A percentile compares a stretch with the other conserved stretches of the same genome.
These are phyloP conservation scores for Gyrodactylus salaris DNA, from an alignment of 1,140 invertebrate genomes.

Conservation along the genomic window DNA sequence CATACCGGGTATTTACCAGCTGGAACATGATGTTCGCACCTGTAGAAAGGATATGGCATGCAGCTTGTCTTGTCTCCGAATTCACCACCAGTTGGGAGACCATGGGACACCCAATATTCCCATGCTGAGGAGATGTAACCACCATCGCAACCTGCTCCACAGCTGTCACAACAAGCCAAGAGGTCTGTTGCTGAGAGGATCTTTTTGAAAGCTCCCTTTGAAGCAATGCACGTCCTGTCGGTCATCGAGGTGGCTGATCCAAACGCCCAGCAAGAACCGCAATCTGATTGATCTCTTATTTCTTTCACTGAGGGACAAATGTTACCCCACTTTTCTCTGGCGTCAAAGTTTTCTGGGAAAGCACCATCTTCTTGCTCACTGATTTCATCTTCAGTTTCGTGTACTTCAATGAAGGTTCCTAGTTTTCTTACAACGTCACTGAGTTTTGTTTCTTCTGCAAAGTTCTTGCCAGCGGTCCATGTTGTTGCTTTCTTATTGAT, in stretches of 20 bases:
- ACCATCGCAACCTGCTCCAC: constrained; percentile 24
- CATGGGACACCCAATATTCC: constrained; percentile 30
- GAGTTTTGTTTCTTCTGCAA: not conserved
- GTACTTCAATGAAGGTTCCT: not conserved
- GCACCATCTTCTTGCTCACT: not conserved
- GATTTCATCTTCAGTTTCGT: not conserved
- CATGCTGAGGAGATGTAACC: constrained; percentile 43
- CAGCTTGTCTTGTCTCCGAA: constrained; percentile 41
- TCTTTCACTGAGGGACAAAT: not conserved
- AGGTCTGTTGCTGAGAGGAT: not conserved
- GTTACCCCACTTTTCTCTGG: not conserved
- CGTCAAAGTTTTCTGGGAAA: not conserved
- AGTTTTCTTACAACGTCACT: not conserved
- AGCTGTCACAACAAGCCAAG: not conserved
- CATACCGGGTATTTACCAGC: constrained; percentile 31
- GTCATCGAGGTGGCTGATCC: not conserved
- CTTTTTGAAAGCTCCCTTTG: not conserved
- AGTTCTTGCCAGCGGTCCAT: not conserved
- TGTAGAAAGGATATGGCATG: constrained; percentile 38
- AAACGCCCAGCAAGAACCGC: constrained; percentile 7
- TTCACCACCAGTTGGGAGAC: constrained; percentile 40
- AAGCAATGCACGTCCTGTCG: not conserved
- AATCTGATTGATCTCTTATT: constrained; percentile 1
- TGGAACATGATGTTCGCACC: constrained; percentile 61
- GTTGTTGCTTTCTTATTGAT: too few species aligned